Evolutionary conservation across 2,888 invertebrate species (phyloP), one percentile per base, ranked within the genome.

Genomic region (Deroplatys truncata): DNA sequence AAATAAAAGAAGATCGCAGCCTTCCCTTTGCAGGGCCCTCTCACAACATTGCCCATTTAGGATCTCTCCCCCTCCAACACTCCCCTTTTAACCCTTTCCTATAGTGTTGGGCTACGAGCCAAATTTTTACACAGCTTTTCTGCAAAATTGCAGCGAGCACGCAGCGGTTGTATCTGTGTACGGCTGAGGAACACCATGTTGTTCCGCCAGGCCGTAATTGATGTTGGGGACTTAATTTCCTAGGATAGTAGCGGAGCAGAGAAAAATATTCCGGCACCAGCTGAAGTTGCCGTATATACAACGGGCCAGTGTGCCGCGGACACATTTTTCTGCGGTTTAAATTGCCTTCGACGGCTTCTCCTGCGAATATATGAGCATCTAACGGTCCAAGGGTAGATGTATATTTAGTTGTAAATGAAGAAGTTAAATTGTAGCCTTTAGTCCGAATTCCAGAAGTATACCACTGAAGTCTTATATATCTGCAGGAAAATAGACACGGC

Each of bases 111-210:
- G 89, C 85, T 35, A 20, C 82, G 29, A 82, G 89, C 89, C 89
- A 89, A 89, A 89, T 85, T 89, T 85, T 89, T 89, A 85, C 89
- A 85, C 85, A 85, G 85, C 85, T 85, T 85, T 86, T 86, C 89
- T 89, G 83, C 86, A 85, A 88, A 85, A 86, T 86, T 86, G 86
- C 86, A 82, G 86, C 84, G 56, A 43, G 49, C 28, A 25, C 20
- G 49, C 84, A 15, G 88, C n/a, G 49, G 43, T 35, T 20, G 83
- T 31, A 16, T 85, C 56, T 86, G 86, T 86, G 86, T 16, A 72
- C 43, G 28, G 35, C 82, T 83, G 83, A 84, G 88, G 82, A 88
- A 85, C 88, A 85, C n/a, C 85, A 89, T 86, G 89, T 86, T 85
- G 89, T 85, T 83, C 82, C 85, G 86, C 86, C 56, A 72, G 56